These are phyloP conservation scores for Teleiodes luculella DNA, from an alignment of 2,888 invertebrate species.

Conservation along the genomic window DNA sequence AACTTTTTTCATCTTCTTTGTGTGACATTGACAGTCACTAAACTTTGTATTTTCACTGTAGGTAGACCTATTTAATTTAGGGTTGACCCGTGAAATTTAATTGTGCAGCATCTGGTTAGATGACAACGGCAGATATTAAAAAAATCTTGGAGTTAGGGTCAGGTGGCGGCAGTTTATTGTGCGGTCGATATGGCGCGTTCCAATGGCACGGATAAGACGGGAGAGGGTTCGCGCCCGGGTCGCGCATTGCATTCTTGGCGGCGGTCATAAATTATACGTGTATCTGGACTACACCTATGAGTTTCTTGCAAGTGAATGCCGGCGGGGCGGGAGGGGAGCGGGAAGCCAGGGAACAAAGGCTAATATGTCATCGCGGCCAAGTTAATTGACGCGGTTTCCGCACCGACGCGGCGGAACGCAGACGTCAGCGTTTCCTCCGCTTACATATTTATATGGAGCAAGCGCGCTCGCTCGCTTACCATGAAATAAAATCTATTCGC, in stretches of 20 bases:
- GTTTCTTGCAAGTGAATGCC: constrained; percentile 57
- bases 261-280: constrained; percentile 23
- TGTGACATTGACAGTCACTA: constrained; percentile 77
- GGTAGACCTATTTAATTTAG: constrained; percentile 75
- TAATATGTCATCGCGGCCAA: constrained; percentile 75
- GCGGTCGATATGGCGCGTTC: background rate
- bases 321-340: constrained; percentile 37
- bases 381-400: constrained; percentile 78
- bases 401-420: constrained; percentile 69
- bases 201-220: constrained; percentile 27
- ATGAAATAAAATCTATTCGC: constrained; percentile 38
- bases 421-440: constrained; percentile 69
- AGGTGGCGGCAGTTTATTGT: constrained; percentile 11
- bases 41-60: constrained; percentile 73
- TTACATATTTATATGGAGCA: constrained; percentile 68
- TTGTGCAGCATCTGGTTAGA: constrained; percentile 63
- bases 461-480: constrained; percentile 37
- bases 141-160: constrained; percentile 26
- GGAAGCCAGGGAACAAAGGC: constrained; percentile 71
- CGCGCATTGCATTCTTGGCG: constrained; percentile 35
- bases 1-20: constrained; percentile 79
- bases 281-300: constrained; percentile 26
- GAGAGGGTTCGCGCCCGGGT: constrained; percentile 34
- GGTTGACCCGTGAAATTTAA: constrained; percentile 63
- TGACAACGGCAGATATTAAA: constrained; percentile 58